Evolutionary conservation across 2,888 invertebrate species (phyloP).

Genomic region (Torymus auratus): DNA sequence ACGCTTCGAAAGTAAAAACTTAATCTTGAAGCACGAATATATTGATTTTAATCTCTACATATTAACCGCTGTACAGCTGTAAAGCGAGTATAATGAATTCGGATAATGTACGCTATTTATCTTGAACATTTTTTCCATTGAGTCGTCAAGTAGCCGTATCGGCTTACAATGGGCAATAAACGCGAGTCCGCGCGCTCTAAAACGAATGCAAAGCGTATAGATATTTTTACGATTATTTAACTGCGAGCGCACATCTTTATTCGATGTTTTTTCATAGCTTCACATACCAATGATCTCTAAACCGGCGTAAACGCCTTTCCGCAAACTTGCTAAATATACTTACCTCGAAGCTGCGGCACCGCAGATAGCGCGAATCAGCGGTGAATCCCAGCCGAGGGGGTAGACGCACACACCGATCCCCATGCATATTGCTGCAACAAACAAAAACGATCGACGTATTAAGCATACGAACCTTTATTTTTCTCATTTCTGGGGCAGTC

Average conservation of each 20-base stretch:
- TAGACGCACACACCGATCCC: slow-evolving; percentile 91
- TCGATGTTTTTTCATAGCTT: too few species aligned
- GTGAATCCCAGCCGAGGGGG: slow-evolving; percentile 94
- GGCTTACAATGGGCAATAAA: slow-evolving; percentile 4
- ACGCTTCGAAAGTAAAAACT: too few species aligned
- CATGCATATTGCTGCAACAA: slow-evolving; percentile 86
- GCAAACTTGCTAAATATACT: neutral
- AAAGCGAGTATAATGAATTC: neutral
- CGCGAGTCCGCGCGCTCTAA: neutral
- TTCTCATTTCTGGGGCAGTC: too few species aligned
- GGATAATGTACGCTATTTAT: neutral
- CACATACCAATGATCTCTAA: too few species aligned
- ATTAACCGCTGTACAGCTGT: too few species aligned
- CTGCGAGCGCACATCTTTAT: too few species aligned
- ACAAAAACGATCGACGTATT: neutral
- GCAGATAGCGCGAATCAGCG: slow-evolving; percentile 89
- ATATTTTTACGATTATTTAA: slow-evolving; percentile 30
- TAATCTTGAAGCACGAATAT: too few species aligned
- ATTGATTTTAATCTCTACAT: too few species aligned
- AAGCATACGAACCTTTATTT: too few species aligned
- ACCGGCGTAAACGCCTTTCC: too few species aligned
- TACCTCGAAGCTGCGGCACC: slow-evolving; percentile 89
- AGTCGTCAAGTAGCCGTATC: slow-evolving; percentile 2
- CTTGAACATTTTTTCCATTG: neutral
- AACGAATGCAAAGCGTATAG: slow-evolving; percentile 13